These are phyloP conservation scores for Agelas oroides DNA, from an alignment of 37 sponge, comb jelly and placozoan species.

Conservation along the genomic window DNA sequence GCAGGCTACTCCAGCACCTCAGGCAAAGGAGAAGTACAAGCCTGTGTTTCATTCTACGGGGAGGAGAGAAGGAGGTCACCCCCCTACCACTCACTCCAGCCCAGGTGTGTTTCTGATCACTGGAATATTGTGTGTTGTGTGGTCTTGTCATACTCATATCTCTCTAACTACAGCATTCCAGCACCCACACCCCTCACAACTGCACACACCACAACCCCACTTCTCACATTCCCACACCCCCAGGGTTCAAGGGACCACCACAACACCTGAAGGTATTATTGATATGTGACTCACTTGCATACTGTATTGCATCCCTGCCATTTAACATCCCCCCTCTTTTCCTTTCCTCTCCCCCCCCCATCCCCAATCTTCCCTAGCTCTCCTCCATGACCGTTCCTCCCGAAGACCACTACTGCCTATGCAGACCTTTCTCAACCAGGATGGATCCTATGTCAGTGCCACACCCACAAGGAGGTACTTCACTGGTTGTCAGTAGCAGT, in stretches of 20 bases:
- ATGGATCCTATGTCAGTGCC: not conserved
- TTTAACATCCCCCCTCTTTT: not conserved
- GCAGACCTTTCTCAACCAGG: constrained; percentile 12
- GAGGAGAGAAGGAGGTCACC: not conserved
- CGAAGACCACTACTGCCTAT: constrained; percentile 2
- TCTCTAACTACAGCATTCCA: not conserved
- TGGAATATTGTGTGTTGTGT: no score
- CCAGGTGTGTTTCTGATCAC: no score
- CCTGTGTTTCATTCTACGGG: not conserved
- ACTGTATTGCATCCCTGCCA: not conserved
- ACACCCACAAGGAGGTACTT: not conserved
- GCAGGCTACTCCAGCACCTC: no score
- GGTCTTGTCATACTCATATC: not conserved
- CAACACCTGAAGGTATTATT: constrained; percentile 24
- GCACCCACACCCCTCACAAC: not conserved
- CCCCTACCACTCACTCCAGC: no score
- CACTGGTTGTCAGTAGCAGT: no score
- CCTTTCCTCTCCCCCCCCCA: not conserved
- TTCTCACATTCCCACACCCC: not conserved
- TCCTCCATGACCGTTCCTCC: not conserved
- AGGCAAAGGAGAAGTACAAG: not conserved
- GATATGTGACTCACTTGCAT: no score
- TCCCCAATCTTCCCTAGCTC: constrained; percentile 4
- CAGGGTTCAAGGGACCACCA: not conserved
- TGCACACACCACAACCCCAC: not conserved